Evolutionary conservation across 2,797 vertebrate genomes (phyloP), one percentile per base, ranked within the genome.

Genomic region (Sciurus vulgaris): DNA sequence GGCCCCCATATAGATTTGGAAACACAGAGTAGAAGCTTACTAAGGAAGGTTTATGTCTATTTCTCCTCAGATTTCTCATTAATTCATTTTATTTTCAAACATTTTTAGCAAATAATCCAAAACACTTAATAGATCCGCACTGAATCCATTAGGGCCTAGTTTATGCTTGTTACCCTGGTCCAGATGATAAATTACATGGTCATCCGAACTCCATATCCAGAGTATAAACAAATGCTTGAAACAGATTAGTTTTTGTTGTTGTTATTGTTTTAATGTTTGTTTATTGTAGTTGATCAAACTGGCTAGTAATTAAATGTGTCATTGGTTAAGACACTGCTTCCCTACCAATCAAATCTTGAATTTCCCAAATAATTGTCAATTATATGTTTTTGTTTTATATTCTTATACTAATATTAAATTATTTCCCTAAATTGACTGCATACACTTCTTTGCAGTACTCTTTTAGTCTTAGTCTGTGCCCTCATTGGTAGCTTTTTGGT

Each of bases 21-120:
- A 86, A 54, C 33, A 83, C 24, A 26, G 28, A 94, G 47, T n/a
- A 76, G 20, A 92, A 38, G 28, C 5, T 85, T 81, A 67, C 49
- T 72, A 35, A 92, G 59, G 82, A 86, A 85, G n/a, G 15, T 22
- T 73, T 96, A 63, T 87, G 44, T 41, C 51, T 81, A 35, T 89
- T 86, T 91, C 9, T 81, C 22, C 49, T 82, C 41, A 92, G 54
- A n/a, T 54, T 22, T 18, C 44, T 88, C 82, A 69, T 87, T 78
- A 89, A 17, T 26, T 67, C 59, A 3, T 72, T 38, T 26, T 2
- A 73, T 74, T 79, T 88, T 49, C 83, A 79, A 35, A 83, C 3
- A 81, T 74, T 70, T 88, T 82, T 26, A 92, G 61, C 28, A 96
- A 84, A 69, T 90, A 95, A 91, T 82, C 38, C 96, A 47, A 88